These are phyloP conservation scores for Callaeas wilsoni DNA, from an alignment of 2,113 vertebrate genomes.

Conservation along the genomic window DNA sequence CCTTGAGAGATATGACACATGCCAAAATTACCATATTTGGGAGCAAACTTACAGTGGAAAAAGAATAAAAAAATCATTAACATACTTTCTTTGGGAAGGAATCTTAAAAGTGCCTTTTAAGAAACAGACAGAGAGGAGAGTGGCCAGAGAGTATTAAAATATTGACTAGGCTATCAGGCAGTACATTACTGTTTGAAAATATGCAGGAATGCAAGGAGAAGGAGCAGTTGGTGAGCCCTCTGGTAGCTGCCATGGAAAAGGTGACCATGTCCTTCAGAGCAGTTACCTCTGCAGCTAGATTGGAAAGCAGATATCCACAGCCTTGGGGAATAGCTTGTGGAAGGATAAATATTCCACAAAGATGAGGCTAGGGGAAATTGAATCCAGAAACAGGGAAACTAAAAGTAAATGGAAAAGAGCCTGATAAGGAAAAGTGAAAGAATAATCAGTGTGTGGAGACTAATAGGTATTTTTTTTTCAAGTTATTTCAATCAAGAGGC, in stretches of 20 bases:
- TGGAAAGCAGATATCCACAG: neutral
- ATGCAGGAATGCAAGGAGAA: neutral
- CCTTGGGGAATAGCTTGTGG: neutral
- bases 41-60: neutral
- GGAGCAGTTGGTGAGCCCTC: neutral
- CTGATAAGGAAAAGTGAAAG: neutral
- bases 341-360: neutral
- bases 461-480: neutral
- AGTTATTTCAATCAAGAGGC: neutral
- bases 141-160: neutral
- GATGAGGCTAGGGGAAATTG: neutral
- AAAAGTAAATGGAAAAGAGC: neutral
- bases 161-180: neutral
- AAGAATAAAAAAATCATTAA: neutral
- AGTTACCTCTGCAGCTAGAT: neutral
- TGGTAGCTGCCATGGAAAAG: neutral
- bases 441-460: neutral
- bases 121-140: neutral
- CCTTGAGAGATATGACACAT: neutral
- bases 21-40: neutral
- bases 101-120: neutral
- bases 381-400: constrained; percentile 3
- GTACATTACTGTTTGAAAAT: neutral
- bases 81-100: neutral
- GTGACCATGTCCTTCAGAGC: constrained; percentile 1